Conservation (phyloP, 2,113 vertebrate species). For the Microcebus murinus region DNA sequence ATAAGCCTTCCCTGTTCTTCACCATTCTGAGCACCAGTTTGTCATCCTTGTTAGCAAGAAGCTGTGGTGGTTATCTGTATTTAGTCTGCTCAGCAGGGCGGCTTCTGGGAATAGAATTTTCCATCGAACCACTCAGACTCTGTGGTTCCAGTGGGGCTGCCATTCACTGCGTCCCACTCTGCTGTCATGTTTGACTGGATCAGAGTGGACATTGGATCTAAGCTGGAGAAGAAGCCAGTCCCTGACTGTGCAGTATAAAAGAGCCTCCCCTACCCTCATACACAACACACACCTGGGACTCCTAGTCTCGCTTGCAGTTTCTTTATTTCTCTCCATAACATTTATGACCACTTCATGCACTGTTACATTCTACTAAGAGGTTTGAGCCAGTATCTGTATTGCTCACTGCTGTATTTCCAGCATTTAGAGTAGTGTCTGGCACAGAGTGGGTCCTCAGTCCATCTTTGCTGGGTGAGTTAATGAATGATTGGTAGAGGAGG, state of each 20-base stretch:
- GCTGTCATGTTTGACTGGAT: not conserved
- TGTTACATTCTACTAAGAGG: not conserved
- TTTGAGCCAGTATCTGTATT: not conserved
- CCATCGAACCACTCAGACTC: not conserved
- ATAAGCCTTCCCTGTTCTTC: not conserved
- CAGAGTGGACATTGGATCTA: not conserved
- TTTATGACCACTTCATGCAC: not conserved
- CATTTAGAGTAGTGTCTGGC: not conserved
- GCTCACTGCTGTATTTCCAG: not conserved
- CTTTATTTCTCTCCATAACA: not conserved
- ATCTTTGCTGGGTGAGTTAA: not conserved
- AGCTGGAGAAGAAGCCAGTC: not conserved
- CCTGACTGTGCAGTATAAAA: not conserved
- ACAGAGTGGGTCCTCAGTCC: not conserved
- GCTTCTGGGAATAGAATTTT: not conserved
- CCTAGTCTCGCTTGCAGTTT: not conserved
- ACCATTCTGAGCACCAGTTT: not conserved
- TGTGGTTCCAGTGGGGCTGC: not conserved
- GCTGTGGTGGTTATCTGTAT: not conserved
- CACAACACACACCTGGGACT: not conserved
- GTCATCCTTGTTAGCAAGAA: not conserved
- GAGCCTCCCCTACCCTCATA: rapidly evolving
- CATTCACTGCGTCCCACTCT: not conserved
- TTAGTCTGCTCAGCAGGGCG: not conserved
- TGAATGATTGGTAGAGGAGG: not conserved